phyloP scores from a whole-genome alignment of 2,888 invertebrate species.

The Pecten maximus region DNA sequence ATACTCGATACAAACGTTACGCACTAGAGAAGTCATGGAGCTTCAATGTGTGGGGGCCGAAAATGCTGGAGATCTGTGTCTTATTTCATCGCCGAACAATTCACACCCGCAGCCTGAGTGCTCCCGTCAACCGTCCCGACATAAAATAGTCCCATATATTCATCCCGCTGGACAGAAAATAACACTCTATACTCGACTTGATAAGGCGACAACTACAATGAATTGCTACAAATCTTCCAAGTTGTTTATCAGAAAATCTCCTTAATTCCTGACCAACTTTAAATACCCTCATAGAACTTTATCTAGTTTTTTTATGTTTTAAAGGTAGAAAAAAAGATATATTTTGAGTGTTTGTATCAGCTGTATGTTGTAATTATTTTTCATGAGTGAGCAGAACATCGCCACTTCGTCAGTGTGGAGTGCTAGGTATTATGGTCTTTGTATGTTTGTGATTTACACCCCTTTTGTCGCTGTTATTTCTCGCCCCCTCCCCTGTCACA shows the following conservation, averaged over 20 bases:
- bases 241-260: not conserved
- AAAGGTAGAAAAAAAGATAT: not conserved
- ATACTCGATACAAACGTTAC: not conserved
- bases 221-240: not conserved
- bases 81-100: constrained; percentile 1
- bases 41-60: constrained; percentile 20
- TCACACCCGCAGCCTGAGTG: not conserved
- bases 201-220: not conserved
- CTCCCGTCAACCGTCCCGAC: not conserved
- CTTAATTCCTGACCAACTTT: not conserved
- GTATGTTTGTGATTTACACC: not conserved
- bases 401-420: not conserved
- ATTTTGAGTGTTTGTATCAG: not conserved
- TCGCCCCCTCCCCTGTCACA: constrained; percentile 25
- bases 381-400: not conserved
- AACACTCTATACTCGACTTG: not conserved
- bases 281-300: not conserved
- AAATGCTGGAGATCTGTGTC: not conserved
- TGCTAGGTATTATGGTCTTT: not conserved
- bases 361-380: constrained; percentile 17
- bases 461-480: constrained; percentile 3
- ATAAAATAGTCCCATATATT: constrained; percentile 7
- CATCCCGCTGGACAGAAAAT: not conserved
- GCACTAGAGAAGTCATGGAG: not conserved
- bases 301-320: constrained; percentile 7